A percentile compares a stretch with the other conserved stretches of the same genome.
Evolutionary conservation across 2,888 invertebrate genomes (phyloP).

Genomic region (Pemphredon lugubris): DNA sequence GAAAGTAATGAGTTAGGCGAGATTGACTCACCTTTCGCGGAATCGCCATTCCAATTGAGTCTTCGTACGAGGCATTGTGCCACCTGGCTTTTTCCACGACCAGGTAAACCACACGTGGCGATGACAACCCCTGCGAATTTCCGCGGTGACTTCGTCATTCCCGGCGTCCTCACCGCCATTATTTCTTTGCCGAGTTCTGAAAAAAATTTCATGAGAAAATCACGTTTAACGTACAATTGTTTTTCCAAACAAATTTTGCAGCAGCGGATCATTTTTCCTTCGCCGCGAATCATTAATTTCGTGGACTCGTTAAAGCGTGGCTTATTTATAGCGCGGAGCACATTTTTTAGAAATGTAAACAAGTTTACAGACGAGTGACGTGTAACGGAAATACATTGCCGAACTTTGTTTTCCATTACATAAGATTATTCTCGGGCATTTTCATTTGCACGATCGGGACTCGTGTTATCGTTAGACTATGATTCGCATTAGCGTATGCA

Average conservation of each 20-base stretch:
- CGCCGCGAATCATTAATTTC: too few species aligned
- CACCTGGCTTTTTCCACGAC: constrained; percentile 95
- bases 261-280: too few species aligned
- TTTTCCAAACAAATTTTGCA: too few species aligned
- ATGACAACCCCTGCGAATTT: constrained; percentile 89
- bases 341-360: too few species aligned
- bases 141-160: constrained; percentile 79
- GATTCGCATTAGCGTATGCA: constrained; percentile 5
- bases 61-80: constrained; percentile 93
- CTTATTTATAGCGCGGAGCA: too few species aligned
- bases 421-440: background rate
- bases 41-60: constrained; percentile 95
- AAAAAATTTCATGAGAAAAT: too few species aligned
- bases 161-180: constrained; percentile 81
- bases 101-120: constrained; percentile 94
- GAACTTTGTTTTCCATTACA: background rate
- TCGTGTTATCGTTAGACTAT: background rate
- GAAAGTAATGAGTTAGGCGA: background rate
- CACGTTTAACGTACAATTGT: too few species aligned
- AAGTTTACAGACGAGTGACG: too few species aligned
- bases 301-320: too few species aligned
- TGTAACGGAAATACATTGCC: too few species aligned
- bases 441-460: constrained; percentile 1
- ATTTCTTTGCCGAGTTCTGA: constrained; percentile 82
- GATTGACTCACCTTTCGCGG: constrained; percentile 86